Conservation (phyloP, 2,113 vertebrate species). For the Xenopus borealis region DNA sequence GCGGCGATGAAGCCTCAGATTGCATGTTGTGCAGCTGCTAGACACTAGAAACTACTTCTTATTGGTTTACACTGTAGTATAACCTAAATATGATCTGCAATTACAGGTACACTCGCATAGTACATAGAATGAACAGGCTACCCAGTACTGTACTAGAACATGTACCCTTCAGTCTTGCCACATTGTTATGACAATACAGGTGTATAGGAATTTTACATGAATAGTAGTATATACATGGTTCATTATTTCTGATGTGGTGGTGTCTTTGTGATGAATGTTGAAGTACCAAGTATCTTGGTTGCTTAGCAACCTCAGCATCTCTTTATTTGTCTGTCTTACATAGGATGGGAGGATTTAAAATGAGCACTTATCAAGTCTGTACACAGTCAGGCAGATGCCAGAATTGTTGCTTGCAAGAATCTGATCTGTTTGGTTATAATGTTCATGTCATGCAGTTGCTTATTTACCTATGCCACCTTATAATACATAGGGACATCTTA, state of each 20-base stretch:
- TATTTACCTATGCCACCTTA: neutral
- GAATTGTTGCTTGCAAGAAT: conserved; percentile 21
- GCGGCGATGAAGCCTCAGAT: no score
- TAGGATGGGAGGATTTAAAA: conserved; percentile 30
- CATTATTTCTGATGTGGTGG: conserved; percentile 11
- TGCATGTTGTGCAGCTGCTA: no score
- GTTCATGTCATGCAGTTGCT: conserved; percentile 1
- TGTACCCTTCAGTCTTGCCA: no score
- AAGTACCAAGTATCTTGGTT: conserved; percentile 37
- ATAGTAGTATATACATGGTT: conserved; percentile 17
- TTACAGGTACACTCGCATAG: no score
- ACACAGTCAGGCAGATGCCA: conserved; percentile 4
- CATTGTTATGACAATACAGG: no score
- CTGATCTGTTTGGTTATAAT: conserved; percentile 31
- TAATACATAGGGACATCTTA: no score
- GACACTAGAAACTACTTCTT: no score
- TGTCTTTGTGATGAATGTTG: conserved; percentile 22
- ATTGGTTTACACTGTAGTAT: no score
- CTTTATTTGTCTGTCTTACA: conserved; percentile 33
- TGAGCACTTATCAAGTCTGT: conserved; percentile 29
- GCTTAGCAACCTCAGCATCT: conserved; percentile 33
- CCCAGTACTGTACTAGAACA: no score
- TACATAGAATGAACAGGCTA: no score
- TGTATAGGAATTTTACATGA: no score
- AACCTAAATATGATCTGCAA: no score